phyloP scores from a whole-genome alignment of 1,140 invertebrate species.

The Probaryconus sp. region DNA sequence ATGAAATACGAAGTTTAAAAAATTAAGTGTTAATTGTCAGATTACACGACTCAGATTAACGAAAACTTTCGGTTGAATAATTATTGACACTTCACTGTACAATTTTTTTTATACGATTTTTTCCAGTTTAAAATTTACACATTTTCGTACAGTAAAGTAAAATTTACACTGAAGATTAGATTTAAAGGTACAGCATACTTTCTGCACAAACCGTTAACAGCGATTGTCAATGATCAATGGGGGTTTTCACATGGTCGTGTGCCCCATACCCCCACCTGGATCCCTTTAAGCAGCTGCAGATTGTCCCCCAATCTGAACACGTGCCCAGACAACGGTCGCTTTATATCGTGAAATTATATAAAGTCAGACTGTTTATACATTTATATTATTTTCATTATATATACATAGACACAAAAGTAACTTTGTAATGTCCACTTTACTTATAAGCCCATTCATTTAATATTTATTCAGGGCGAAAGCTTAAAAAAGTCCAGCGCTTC shows the following conservation, averaged over 20 bases:
- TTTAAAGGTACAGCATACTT: slow-evolving; percentile 8
- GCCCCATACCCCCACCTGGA: slow-evolving; percentile 60
- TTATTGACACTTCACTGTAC: slow-evolving; percentile 1
- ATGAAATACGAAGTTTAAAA: too few relatives aligned
- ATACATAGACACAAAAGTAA: too few relatives aligned
- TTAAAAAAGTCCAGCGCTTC: too few relatives aligned
- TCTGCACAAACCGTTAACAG: slow-evolving; percentile 54
- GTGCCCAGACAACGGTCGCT: slow-evolving; percentile 28
- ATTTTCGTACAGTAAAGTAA: slow-evolving; percentile 13
- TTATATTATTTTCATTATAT: too few relatives aligned
- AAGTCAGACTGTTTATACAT: neutral
- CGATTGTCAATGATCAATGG: slow-evolving; percentile 55
- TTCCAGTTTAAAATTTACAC: too few relatives aligned
- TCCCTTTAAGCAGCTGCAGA: slow-evolving; percentile 59
- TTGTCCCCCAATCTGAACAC: slow-evolving; percentile 41
- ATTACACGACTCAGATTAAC: too few relatives aligned
- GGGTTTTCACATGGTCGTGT: slow-evolving; percentile 60
- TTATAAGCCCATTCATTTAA: too few relatives aligned
- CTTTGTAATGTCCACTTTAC: too few relatives aligned
- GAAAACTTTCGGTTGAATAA: too few relatives aligned
- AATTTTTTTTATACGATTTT: too few relatives aligned
- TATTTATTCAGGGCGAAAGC: too few relatives aligned
- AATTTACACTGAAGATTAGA: slow-evolving; percentile 11
- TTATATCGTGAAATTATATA: slow-evolving; percentile 26
- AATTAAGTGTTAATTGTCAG: too few relatives aligned